phyloP scores from a whole-genome alignment of 2,888 invertebrate genomes.

The Polyommatus icarus region DNA sequence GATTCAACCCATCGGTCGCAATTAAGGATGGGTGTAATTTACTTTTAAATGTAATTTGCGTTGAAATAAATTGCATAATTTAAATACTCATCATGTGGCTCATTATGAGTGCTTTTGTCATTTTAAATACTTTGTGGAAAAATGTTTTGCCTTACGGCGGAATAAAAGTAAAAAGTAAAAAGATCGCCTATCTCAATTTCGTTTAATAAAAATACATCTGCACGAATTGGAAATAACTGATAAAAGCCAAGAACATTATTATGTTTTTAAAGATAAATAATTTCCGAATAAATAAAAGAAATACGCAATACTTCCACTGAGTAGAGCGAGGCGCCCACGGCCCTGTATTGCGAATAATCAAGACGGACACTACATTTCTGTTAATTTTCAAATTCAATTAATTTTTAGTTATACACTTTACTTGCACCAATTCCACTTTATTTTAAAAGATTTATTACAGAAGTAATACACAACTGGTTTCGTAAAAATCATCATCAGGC shows the following conservation, averaged over 20 bases:
- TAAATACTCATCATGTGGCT: conserved; percentile 12
- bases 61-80: conserved; percentile 9
- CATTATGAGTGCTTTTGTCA: conserved; percentile 14
- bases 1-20: conserved; percentile 14
- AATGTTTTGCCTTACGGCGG: neutral
- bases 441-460: too few relatives aligned
- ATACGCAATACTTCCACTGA: too few relatives aligned
- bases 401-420: too few relatives aligned
- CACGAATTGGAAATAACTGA: neutral
- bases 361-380: too few relatives aligned
- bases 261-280: too few relatives aligned
- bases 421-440: too few relatives aligned
- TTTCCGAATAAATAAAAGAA: too few relatives aligned
- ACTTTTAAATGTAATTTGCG: conserved; percentile 22
- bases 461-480: too few relatives aligned
- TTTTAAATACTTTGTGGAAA: conserved; percentile 14
- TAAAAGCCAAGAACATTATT: neutral
- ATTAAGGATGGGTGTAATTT: conserved; percentile 25
- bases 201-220: neutral
- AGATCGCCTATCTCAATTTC: neutral
- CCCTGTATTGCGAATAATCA: too few relatives aligned
- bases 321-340: too few relatives aligned
- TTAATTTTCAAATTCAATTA: too few relatives aligned
- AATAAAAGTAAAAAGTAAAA: neutral
- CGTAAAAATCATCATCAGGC: too few relatives aligned